Percentiles rank a stretch among this genome's conserved stretches.
Conservation (phyloP, 2,888 invertebrate genomes). For the Rhingia rostrata region DNA sequence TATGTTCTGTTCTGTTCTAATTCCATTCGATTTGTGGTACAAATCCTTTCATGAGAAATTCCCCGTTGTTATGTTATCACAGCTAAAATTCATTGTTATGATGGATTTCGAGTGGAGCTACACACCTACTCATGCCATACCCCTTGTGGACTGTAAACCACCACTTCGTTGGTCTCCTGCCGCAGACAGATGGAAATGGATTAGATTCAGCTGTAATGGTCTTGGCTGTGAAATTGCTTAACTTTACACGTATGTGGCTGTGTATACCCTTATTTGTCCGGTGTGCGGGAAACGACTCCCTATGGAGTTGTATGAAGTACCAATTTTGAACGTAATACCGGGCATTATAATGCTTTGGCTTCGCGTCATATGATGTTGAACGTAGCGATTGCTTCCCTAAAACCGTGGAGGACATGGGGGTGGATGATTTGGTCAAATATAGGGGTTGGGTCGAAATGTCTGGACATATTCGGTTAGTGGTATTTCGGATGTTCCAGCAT, state of each 20-base stretch:
- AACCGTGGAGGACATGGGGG: background rate
- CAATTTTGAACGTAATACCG: conserved; percentile 26
- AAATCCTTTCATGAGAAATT: conserved; percentile 7
- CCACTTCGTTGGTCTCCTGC: conserved; percentile 6
- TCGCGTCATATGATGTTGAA: conserved; percentile 5
- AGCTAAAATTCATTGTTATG: conserved; percentile 6
- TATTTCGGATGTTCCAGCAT: background rate
- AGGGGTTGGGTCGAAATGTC: conserved; percentile 12
- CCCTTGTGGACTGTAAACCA: too few species aligned
- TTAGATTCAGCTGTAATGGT: conserved; percentile 25
- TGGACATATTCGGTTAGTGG: background rate
- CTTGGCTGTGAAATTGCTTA: conserved; percentile 17
- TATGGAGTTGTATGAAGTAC: conserved; percentile 12
- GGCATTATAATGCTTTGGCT: conserved; percentile 14
- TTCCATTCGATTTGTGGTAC: conserved; percentile 2
- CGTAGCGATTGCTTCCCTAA: background rate
- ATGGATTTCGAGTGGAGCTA: conserved; percentile 1
- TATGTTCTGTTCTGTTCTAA: background rate
- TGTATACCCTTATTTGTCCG: background rate
- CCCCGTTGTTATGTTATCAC: background rate
- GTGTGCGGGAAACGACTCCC: conserved; percentile 17
- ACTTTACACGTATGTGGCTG: background rate
- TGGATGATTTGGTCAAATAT: background rate
- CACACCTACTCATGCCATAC: too few species aligned
- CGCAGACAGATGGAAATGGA: conserved; percentile 30